Conservation (phyloP, 2,888 invertebrate species). For the Acanthosepion pharaonis region DNA sequence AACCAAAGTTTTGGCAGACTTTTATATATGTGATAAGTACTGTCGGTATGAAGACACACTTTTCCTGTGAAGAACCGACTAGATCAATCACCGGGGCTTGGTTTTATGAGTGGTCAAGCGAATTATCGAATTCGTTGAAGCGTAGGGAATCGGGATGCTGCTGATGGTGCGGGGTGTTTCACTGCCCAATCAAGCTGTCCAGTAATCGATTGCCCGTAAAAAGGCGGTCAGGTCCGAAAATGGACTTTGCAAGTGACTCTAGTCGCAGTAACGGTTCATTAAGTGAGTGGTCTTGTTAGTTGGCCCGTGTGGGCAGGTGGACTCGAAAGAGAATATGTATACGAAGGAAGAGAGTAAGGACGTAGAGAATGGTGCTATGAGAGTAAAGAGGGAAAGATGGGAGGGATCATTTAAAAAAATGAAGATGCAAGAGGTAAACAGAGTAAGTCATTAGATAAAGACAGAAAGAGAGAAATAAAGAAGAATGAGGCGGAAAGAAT, state of each 20-base stretch:
- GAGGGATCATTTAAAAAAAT: too few relatives aligned
- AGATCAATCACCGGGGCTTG: not conserved
- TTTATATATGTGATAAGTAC: too few relatives aligned
- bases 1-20: too few relatives aligned
- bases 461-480: too few relatives aligned
- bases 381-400: not conserved
- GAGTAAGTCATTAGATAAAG: too few relatives aligned
- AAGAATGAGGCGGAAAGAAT: too few relatives aligned
- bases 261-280: not conserved
- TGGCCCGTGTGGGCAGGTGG: not conserved
- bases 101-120: conserved; percentile 33
- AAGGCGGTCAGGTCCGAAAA: not conserved
- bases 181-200: conserved; percentile 33
- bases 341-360: not conserved
- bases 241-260: not conserved
- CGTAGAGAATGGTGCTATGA: not conserved
- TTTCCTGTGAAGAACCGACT: not conserved
- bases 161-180: not conserved
- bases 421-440: too few relatives aligned
- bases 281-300: not conserved
- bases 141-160: not conserved
- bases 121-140: not conserved
- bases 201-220: conserved; percentile 33
- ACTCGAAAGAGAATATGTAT: not conserved
- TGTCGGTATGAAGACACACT: not conserved